Conservation (phyloP, 2,888 invertebrate genomes). For the Neoaliturus tenellus region DNA sequence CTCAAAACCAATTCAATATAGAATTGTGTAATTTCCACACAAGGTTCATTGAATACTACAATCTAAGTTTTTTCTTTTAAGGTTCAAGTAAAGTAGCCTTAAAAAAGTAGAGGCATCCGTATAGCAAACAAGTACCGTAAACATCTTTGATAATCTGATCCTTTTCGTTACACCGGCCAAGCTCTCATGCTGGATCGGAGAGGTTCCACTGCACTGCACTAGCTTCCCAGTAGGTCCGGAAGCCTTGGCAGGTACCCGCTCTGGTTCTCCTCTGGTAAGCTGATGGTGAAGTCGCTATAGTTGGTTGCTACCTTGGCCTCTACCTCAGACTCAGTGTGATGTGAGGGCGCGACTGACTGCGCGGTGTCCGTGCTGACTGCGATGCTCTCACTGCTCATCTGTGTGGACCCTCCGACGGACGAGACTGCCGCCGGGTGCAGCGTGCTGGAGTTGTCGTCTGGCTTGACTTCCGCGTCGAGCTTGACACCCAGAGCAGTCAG, state of each 20-base stretch:
- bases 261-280: not conserved
- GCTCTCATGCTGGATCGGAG: no score
- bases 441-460: not conserved
- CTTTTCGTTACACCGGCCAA: no score
- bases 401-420: not conserved
- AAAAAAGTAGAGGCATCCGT: no score
- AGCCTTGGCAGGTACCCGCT: constrained; percentile 4
- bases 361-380: not conserved
- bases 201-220: no score
- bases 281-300: not conserved
- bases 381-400: not conserved
- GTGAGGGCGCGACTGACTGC: not conserved
- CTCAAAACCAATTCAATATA: no score
- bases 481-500: not conserved
- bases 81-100: no score
- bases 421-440: not conserved
- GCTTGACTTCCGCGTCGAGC: not conserved
- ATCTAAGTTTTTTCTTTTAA: no score
- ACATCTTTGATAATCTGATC: no score
- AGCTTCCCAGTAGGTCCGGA: not conserved
- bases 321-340: not conserved
- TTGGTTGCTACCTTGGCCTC: not conserved
- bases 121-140: no score
- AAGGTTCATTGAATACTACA: no score
- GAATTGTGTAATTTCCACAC: no score